These are phyloP conservation scores for Cybosia mesomella DNA, from an alignment of 2,888 invertebrate genomes.

Conservation along the genomic window DNA sequence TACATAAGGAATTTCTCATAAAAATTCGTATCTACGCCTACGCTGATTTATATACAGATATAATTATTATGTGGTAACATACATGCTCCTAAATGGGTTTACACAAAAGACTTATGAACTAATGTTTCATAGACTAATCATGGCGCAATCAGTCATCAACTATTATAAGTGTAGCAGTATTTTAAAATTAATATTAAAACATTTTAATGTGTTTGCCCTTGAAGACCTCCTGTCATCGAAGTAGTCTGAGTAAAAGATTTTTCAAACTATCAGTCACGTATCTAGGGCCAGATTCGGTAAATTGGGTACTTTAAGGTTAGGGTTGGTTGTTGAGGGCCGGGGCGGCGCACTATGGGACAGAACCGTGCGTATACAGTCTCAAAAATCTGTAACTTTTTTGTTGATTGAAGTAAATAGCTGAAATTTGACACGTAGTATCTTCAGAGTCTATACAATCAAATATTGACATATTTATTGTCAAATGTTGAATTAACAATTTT, in stretches of 20 bases:
- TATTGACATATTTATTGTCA: too few relatives aligned
- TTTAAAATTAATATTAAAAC: neutral
- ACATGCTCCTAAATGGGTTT: neutral
- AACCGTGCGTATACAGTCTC: too few relatives aligned
- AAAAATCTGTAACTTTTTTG: too few relatives aligned
- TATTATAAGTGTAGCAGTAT: neutral
- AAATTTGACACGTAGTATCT: too few relatives aligned
- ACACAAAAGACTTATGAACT: neutral
- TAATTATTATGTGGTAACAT: neutral
- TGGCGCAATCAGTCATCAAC: neutral
- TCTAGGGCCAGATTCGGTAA: neutral
- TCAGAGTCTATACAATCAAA: too few relatives aligned
- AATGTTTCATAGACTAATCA: neutral
- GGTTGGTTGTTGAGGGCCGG: too few relatives aligned
- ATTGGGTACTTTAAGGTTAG: too few relatives aligned
- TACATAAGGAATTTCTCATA: neutral
- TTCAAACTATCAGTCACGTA: neutral
- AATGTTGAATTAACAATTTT: too few relatives aligned
- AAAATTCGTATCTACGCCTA: constrained; percentile 6
- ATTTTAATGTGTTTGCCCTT: neutral
- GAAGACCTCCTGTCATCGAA: neutral
- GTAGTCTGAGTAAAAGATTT: neutral
- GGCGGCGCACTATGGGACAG: too few relatives aligned
- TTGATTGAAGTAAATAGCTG: too few relatives aligned
- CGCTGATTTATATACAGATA: constrained; percentile 3